phyloP scores from a whole-genome alignment of 1,140 invertebrate species.

The Samia ricini region DNA sequence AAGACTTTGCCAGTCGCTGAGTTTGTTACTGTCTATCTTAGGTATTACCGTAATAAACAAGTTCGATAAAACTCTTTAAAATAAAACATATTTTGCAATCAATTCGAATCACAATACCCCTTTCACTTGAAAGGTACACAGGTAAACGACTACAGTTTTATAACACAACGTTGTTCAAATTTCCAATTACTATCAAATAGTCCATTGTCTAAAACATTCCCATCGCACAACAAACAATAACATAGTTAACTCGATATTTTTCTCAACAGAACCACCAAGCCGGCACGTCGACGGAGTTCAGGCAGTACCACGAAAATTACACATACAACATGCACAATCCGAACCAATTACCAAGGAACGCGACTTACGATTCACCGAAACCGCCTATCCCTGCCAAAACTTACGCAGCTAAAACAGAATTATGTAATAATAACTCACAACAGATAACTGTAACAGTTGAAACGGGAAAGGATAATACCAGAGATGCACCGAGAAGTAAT shows the following conservation, averaged over 20 bases:
- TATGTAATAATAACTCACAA: conserved; percentile 66
- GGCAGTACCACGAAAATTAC: conserved; percentile 69
- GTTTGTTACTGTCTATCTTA: too few relatives aligned
- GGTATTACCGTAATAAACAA: too few relatives aligned
- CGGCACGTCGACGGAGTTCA: conserved; percentile 64
- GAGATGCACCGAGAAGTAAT: conserved; percentile 79
- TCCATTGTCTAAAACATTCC: conserved; percentile 44
- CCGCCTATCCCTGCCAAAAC: conserved; percentile 70
- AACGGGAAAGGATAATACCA: conserved; percentile 72
- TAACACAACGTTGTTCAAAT: conserved; percentile 24
- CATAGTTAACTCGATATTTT: conserved; percentile 23
- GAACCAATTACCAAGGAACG: conserved; percentile 40
- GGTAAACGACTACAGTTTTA: conserved; percentile 22
- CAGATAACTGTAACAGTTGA: conserved; percentile 76
- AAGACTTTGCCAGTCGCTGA: too few relatives aligned
- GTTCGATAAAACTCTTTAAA: background rate
- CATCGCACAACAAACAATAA: conserved; percentile 28
- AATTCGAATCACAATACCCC: conserved; percentile 19
- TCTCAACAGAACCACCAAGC: conserved; percentile 55
- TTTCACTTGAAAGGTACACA: conserved; percentile 24
- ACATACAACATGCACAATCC: conserved; percentile 66
- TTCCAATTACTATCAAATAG: conserved; percentile 24
- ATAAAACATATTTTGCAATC: background rate
- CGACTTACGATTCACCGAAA: conserved; percentile 66
- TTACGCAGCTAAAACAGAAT: conserved; percentile 54